Base-by-base conservation (phyloP, 1,140 invertebrate genomes). In the Tetramorium parvispinum region DNA sequence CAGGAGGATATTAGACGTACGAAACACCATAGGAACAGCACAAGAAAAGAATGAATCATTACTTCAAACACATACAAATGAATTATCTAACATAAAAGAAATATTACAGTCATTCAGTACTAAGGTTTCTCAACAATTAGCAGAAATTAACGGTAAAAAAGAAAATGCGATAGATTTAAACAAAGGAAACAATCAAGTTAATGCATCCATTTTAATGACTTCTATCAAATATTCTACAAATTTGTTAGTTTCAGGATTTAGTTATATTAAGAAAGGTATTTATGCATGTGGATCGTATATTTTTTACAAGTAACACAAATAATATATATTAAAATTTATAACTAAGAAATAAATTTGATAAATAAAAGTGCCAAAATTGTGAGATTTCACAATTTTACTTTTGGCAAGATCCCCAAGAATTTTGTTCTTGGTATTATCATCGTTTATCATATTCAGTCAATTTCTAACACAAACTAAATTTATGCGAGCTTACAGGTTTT, bases 1-100 rank as follows among this genome's bases (percentile, higher is more conserved):
- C 70, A 93, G 85, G 53, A 93, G 92, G 87, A 93, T 94, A 73
- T 18, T 68, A 18, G 88, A 93, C n/a, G 87, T 95, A 24, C 87
- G 91, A 75, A 90, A 88, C 59, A 85, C 89, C 6, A 91, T 95
- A 61, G 11, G 66, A 0, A 59, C 87, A 18, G 87, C 91, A 8
- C 93, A 94, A 76, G 57, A 76, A 5, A 92, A 87, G 71, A 95
- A 94, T 78, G 92, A 94, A 85, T 43, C 0, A 0, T 57, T 82
- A 27, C 11, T 71, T 57, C 21, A 71, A 27, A 18, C 5, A 7
- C 73, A 61, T 2, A 57, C 10, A 3, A 76, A 37, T 0, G 46
- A 83, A 13, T 1, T 83, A 13, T 68, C 10, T n/a, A 0, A 85
- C 0, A 85, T 94, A 21, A 86, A 85, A 32, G 66, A 40, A 10